Percentiles rank a stretch among this genome's conserved stretches.
Evolutionary conservation across 2,797 vertebrate species (phyloP).

Genomic region (Ibycter americanus): DNA sequence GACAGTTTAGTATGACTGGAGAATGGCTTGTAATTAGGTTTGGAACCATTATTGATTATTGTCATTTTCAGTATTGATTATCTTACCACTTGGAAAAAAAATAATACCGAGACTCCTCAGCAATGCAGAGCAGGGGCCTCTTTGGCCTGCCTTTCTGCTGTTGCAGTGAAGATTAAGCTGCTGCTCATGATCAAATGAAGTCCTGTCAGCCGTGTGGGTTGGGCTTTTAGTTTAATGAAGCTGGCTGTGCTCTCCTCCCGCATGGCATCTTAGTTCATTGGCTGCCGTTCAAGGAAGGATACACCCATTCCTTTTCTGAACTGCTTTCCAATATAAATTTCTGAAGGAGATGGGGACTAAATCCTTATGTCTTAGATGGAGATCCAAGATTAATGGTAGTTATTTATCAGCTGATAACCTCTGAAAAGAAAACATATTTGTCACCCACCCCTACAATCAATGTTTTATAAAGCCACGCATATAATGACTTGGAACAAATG

Average conservation of each 20-base stretch:
- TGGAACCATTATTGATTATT: conserved; percentile 27
- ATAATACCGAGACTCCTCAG: neutral
- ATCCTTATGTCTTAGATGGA: neutral
- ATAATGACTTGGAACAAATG: conserved; percentile 2
- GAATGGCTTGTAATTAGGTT: conserved; percentile 27
- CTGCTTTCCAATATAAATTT: neutral
- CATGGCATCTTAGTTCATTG: neutral
- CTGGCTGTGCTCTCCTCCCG: neutral
- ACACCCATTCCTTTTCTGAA: neutral
- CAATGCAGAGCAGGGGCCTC: neutral
- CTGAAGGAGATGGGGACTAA: neutral
- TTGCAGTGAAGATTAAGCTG: neutral
- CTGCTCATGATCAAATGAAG: neutral
- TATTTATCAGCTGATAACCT: conserved; percentile 41
- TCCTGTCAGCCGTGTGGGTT: neutral
- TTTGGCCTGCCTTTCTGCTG: neutral
- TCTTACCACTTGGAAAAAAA: neutral
- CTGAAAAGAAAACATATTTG: conserved; percentile 22
- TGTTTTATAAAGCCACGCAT: neutral
- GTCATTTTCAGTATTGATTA: conserved; percentile 29
- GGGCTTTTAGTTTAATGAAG: neutral
- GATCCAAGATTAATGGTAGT: conserved; percentile 6
- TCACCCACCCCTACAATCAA: neutral
- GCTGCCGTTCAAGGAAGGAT: neutral
- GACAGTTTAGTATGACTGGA: neutral